Conservation (phyloP, 2,888 invertebrate genomes). For the Ischnura elegans region DNA sequence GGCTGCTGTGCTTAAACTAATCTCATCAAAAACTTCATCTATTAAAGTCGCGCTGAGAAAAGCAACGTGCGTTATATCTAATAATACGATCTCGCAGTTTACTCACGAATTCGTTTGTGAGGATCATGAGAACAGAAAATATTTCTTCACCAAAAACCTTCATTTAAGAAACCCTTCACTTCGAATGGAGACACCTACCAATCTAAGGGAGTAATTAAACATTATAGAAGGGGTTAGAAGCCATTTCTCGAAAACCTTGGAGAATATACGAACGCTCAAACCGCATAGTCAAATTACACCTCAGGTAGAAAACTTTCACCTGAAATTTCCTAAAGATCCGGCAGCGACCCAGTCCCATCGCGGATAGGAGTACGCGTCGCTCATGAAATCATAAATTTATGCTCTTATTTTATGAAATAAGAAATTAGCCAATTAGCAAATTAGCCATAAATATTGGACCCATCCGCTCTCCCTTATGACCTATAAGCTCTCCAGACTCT, state of each 20-base stretch:
- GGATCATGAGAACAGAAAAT: too few relatives aligned
- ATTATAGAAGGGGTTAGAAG: not conserved
- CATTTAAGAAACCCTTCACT: too few relatives aligned
- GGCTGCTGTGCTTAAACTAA: too few relatives aligned
- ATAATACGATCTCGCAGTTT: too few relatives aligned
- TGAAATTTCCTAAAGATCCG: not conserved
- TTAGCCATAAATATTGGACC: constrained; percentile 1
- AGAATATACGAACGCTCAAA: not conserved
- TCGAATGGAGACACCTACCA: too few relatives aligned
- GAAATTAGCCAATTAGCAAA: not conserved
- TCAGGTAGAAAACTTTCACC: not conserved
- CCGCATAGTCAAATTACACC: not conserved
- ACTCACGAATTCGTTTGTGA: too few relatives aligned
- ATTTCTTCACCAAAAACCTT: too few relatives aligned
- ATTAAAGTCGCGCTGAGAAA: too few relatives aligned
- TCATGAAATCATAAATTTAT: not conserved
- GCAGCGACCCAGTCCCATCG: not conserved
- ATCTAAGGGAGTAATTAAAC: too few relatives aligned
- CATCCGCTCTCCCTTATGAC: constrained; percentile 22
- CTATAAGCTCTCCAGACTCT: not conserved
- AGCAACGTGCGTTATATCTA: too few relatives aligned
- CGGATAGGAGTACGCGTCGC: not conserved
- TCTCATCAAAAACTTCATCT: too few relatives aligned
- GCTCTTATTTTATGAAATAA: not conserved
- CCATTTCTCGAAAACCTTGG: not conserved